Evolutionary conservation across 2,113 vertebrate species (phyloP).

Genomic region (Oplegnathus fasciatus): DNA sequence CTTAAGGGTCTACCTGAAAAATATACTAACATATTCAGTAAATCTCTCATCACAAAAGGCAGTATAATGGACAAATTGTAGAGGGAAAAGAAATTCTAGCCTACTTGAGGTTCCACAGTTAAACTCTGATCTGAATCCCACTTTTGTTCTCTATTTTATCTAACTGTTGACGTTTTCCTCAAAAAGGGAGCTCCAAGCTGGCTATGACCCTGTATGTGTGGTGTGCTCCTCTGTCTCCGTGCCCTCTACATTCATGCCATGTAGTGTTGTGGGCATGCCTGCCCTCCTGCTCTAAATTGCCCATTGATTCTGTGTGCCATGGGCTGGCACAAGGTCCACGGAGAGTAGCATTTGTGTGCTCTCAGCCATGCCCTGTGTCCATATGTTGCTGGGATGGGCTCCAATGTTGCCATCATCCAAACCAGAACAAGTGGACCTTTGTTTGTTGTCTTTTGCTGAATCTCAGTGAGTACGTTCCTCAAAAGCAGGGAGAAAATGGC

Average conservation of each 20-base stretch:
- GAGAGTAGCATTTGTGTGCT: constrained; percentile 86
- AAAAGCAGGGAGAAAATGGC: constrained; percentile 66
- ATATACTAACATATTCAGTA: constrained; percentile 14
- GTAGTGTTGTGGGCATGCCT: constrained; percentile 74
- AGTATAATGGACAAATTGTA: background rate
- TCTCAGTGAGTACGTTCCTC: constrained; percentile 61
- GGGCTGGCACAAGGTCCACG: constrained; percentile 82
- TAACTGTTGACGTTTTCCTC: constrained; percentile 22
- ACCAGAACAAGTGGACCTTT: constrained; percentile 84
- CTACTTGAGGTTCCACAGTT: background rate
- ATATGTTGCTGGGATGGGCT: constrained; percentile 87
- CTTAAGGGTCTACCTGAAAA: constrained; percentile 7
- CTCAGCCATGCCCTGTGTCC: constrained; percentile 86
- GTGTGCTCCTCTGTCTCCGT: constrained; percentile 55
- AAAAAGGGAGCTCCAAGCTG: constrained; percentile 46
- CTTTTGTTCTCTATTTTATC: constrained; percentile 23
- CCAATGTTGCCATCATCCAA: constrained; percentile 86
- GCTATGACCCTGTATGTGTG: constrained; percentile 43
- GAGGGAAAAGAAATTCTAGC: background rate
- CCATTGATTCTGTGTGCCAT: constrained; percentile 84
- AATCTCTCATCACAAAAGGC: constrained; percentile 2
- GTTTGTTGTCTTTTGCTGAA: constrained; percentile 79
- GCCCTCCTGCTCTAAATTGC: constrained; percentile 83
- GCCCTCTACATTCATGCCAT: constrained; percentile 64
- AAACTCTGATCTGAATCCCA: background rate